Percentiles rank a stretch among this genome's conserved stretches.
phyloP scores from a whole-genome alignment of 2,888 invertebrate species.

The Protonemura montana region DNA sequence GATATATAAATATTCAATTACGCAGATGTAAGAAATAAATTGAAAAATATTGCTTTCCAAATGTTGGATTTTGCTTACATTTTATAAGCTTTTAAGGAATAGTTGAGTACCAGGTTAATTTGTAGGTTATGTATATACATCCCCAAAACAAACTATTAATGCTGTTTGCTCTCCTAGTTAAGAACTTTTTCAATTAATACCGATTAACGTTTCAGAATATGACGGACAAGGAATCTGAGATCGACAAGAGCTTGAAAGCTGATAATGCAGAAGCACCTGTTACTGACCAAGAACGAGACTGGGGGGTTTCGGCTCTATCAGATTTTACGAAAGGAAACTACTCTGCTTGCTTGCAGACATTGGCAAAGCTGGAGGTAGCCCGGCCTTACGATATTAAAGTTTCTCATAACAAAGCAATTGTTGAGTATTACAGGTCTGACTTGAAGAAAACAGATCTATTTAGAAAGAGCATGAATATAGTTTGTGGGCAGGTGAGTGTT shows the following conservation, averaged over 20 bases:
- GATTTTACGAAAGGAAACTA: constrained; percentile 65
- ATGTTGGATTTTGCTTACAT: too few species aligned
- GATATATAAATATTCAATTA: background rate
- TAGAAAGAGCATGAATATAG: constrained; percentile 70
- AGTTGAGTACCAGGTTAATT: too few species aligned
- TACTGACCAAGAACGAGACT: constrained; percentile 65
- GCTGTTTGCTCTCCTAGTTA: too few species aligned
- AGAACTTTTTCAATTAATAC: background rate
- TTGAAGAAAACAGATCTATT: constrained; percentile 78
- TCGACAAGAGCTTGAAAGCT: constrained; percentile 43
- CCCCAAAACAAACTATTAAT: too few species aligned
- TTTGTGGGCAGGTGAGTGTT: constrained; percentile 62
- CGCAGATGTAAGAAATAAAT: background rate
- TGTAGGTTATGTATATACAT: too few species aligned
- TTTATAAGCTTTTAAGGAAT: too few species aligned
- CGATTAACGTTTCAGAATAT: constrained; percentile 31
- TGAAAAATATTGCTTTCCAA: background rate
- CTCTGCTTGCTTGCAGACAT: constrained; percentile 56
- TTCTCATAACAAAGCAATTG: constrained; percentile 83
- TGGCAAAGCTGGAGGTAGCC: constrained; percentile 71
- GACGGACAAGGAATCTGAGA: constrained; percentile 48
- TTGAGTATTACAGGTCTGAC: constrained; percentile 79
- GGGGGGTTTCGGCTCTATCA: constrained; percentile 67
- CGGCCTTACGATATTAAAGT: constrained; percentile 76
- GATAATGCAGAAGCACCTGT: constrained; percentile 52